A percentile compares a stretch with the other conserved stretches of the same genome.
These are phyloP conservation scores for Carabus problematicus DNA, from an alignment of 2,888 invertebrate species.

Conservation along the genomic window DNA sequence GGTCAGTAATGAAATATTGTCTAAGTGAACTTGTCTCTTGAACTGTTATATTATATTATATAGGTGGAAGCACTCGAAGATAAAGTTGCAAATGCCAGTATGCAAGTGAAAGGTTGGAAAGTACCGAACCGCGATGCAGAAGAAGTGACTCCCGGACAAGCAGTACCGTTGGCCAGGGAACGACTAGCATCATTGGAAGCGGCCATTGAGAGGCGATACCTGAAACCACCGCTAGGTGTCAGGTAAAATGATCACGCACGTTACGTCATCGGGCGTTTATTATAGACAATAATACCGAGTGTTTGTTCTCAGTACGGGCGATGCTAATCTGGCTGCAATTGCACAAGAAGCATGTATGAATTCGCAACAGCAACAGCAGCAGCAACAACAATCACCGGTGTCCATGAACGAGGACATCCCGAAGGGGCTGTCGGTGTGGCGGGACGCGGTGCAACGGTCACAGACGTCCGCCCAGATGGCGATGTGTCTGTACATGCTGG, in stretches of 20 bases:
- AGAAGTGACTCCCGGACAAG: slow-evolving; percentile 57
- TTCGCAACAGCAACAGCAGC: slow-evolving; percentile 39
- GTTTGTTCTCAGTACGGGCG: slow-evolving; percentile 64
- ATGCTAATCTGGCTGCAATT: slow-evolving; percentile 69
- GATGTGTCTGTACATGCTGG: slow-evolving; percentile 87
- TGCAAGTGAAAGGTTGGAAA: slow-evolving; percentile 92
- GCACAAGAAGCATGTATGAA: slow-evolving; percentile 53
- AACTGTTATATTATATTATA: slow-evolving; percentile 11
- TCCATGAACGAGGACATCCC: slow-evolving; percentile 66
- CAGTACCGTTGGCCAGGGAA: slow-evolving; percentile 70
- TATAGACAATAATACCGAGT: too few relatives aligned
- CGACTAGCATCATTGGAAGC: slow-evolving; percentile 84
- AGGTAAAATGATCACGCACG: slow-evolving; percentile 52
- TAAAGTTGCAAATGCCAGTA: slow-evolving; percentile 84
- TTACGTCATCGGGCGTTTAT: too few relatives aligned
- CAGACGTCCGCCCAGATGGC: slow-evolving; percentile 90
- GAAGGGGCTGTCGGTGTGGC: slow-evolving; percentile 85
- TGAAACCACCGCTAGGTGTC: slow-evolving; percentile 87
- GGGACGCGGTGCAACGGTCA: slow-evolving; percentile 84
- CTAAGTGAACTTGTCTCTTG: neutral
- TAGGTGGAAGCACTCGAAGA: slow-evolving; percentile 87
- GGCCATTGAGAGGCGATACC: slow-evolving; percentile 90
- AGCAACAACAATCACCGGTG: slow-evolving; percentile 39
- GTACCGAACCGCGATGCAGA: slow-evolving; percentile 70
- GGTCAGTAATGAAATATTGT: slow-evolving; percentile 53